phyloP scores from a whole-genome alignment of 2,888 invertebrate genomes.

The Thera obeliscata region DNA sequence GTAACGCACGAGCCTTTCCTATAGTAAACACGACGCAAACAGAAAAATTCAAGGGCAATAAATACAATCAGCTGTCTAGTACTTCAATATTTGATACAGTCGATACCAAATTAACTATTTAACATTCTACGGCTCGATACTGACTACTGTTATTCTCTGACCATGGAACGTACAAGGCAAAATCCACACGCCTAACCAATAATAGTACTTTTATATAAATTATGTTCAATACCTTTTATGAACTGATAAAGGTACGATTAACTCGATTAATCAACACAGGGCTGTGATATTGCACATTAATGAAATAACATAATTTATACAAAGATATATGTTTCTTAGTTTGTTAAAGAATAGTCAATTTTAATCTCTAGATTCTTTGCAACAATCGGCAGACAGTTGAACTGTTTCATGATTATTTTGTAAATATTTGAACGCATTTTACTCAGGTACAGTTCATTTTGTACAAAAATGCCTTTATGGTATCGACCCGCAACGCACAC shows the following conservation, averaged over 20 bases:
- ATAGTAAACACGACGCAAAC: slow-evolving; percentile 29
- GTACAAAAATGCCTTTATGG: not conserved
- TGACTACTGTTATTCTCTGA: slow-evolving; percentile 4
- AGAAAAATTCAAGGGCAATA: slow-evolving; percentile 28
- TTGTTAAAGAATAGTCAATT: too few species aligned
- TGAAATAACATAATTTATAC: too few species aligned
- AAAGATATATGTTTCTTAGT: too few species aligned
- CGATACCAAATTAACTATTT: slow-evolving; percentile 14
- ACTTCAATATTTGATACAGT: slow-evolving; percentile 17
- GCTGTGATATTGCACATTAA: too few species aligned
- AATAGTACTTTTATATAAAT: slow-evolving; percentile 2
- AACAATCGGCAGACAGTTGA: too few species aligned
- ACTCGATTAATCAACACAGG: not conserved
- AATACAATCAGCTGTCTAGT: slow-evolving; percentile 7
- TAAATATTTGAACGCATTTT: too few species aligned
- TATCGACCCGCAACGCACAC: slow-evolving; percentile 20
- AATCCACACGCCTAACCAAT: slow-evolving; percentile 20
- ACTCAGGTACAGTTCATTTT: too few species aligned
- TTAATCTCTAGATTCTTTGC: too few species aligned
- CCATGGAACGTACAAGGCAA: slow-evolving; percentile 36
- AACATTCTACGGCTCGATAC: slow-evolving; percentile 12
- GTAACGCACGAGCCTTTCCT: not conserved
- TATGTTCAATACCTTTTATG: not conserved
- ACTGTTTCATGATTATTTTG: too few species aligned
- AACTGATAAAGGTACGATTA: not conserved